These are phyloP conservation scores for Nebria brevicollis DNA, from an alignment of 2,888 invertebrate genomes.

Conservation along the genomic window DNA sequence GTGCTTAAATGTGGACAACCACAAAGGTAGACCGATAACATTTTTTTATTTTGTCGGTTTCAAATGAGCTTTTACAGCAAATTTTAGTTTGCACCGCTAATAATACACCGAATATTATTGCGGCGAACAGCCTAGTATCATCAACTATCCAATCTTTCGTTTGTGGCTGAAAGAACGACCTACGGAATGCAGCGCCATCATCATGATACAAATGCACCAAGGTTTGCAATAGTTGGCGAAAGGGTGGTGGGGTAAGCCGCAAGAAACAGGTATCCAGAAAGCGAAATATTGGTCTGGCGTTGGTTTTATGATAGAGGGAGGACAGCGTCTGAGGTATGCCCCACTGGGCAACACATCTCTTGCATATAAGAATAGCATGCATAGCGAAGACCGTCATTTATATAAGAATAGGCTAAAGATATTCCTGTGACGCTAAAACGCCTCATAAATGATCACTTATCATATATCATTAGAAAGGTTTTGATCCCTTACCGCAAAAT, in stretches of 20 bases:
- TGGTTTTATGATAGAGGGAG: constrained; percentile 22
- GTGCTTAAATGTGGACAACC: background rate
- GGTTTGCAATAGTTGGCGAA: background rate
- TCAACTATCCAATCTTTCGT: background rate
- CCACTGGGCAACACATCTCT: constrained; percentile 15
- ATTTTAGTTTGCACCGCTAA: background rate
- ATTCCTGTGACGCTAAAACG: background rate
- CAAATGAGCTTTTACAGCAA: background rate
- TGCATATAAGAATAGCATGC: background rate
- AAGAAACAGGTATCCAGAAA: background rate
- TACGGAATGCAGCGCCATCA: background rate
- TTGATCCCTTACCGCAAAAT: too few species aligned
- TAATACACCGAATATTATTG: background rate
- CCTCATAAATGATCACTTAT: background rate
- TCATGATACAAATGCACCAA: background rate
- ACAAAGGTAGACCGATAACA: background rate
- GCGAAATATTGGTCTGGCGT: background rate
- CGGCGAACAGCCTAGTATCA: background rate
- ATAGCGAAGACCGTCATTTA: background rate
- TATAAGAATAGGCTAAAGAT: background rate
- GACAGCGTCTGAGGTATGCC: constrained; percentile 13
- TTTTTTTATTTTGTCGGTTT: background rate
- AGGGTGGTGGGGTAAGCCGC: background rate
- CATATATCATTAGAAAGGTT: background rate
- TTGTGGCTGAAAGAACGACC: background rate